Conservation (phyloP, 2,888 invertebrate species). For the Cosmorhoe ocellata region DNA sequence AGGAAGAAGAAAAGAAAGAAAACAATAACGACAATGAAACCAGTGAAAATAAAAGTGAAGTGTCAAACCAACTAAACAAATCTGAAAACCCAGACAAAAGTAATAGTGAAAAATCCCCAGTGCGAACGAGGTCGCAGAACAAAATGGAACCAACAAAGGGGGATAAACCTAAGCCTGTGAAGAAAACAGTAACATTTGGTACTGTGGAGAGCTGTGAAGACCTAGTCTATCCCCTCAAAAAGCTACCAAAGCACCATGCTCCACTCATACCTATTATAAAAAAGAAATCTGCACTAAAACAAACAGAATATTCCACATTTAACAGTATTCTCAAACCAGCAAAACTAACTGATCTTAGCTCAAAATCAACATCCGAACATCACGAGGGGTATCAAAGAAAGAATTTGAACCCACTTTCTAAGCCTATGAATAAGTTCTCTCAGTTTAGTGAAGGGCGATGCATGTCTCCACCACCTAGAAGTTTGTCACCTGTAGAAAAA, state of each 20-base stretch:
- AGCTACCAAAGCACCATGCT: constrained; percentile 82
- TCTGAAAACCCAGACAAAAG: constrained; percentile 50
- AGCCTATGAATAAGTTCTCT: constrained; percentile 74
- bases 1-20: constrained; percentile 81
- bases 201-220: constrained; percentile 85
- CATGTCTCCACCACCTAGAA: constrained; percentile 73
- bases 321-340: constrained; percentile 84
- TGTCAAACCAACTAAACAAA: constrained; percentile 48
- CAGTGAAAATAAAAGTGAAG: constrained; percentile 60
- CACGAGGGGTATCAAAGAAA: constrained; percentile 75
- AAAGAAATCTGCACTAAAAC: constrained; percentile 82
- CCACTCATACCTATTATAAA: constrained; percentile 85
- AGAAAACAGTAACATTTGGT: constrained; percentile 85
- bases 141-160: constrained; percentile 75
- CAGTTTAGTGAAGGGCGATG: constrained; percentile 73
- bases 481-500: constrained; percentile 65
- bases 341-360: constrained; percentile 83
- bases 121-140: constrained; percentile 75
- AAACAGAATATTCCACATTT: constrained; percentile 80
- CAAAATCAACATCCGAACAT: constrained; percentile 79
- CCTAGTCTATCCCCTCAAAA: constrained; percentile 80
- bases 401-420: constrained; percentile 73
- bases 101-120: constrained; percentile 67
- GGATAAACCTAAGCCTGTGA: constrained; percentile 77
- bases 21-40: constrained; percentile 68